A percentile compares a stretch with the other conserved stretches of the same genome.
phyloP scores from a whole-genome alignment of 2,888 invertebrate genomes.

The Lepidocyrtoides sp. region DNA sequence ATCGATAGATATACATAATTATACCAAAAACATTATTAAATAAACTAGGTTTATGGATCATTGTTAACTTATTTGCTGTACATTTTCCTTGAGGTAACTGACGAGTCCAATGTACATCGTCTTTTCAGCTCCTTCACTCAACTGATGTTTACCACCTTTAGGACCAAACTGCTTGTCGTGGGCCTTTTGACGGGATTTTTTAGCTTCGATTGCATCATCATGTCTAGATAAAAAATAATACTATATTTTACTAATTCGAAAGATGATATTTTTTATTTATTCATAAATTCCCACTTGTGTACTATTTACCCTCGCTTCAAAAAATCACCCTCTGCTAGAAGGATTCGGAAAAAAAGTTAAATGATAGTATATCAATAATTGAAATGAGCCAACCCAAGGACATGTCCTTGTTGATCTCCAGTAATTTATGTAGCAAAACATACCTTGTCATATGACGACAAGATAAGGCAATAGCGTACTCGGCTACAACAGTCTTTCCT shows the following conservation, averaged over 20 bases:
- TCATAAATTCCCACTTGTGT: too few species aligned
- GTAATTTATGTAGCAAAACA: too few species aligned
- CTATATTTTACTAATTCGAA: too few species aligned
- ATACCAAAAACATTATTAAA: too few species aligned
- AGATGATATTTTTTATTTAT: too few species aligned
- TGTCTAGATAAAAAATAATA: conserved; percentile 69
- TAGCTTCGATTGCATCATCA: conserved; percentile 83
- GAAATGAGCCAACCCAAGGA: too few species aligned
- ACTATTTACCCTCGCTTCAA: conserved; percentile 89
- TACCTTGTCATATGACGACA: conserved; percentile 95
- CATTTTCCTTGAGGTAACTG: conserved; percentile 91
- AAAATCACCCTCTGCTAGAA: conserved; percentile 93
- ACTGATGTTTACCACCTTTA: conserved; percentile 72
- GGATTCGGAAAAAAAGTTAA: too few species aligned
- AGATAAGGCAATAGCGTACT: conserved; percentile 99
- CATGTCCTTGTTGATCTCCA: too few species aligned
- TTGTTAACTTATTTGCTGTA: too few species aligned
- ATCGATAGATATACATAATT: too few species aligned
- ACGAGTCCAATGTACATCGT: conserved; percentile 94
- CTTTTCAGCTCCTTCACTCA: conserved; percentile 90
- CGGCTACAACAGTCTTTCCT: conserved; percentile 99
- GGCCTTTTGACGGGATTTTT: conserved; percentile 79
- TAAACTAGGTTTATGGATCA: not conserved
- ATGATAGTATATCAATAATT: too few species aligned
- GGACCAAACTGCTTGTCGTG: conserved; percentile 83